These are phyloP conservation scores for Chloromyia formosa DNA, from an alignment of 2,888 invertebrate genomes.

Conservation along the genomic window DNA sequence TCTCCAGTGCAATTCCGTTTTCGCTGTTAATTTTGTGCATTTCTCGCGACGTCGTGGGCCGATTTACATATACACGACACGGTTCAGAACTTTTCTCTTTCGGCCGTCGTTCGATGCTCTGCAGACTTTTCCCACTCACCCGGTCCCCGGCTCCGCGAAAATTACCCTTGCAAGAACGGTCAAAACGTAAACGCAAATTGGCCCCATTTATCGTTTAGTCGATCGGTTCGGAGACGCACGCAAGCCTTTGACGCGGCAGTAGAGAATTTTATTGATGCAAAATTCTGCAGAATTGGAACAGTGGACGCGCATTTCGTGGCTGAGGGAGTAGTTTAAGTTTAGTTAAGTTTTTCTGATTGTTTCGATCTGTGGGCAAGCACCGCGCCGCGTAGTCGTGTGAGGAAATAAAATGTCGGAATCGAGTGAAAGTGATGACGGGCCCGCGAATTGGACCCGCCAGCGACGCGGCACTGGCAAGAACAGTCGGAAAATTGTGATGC, in stretches of 20 bases:
- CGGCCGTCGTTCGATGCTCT: too few relatives aligned
- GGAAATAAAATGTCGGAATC: conserved; percentile 48
- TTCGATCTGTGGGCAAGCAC: not conserved
- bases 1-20: not conserved
- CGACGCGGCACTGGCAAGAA: conserved; percentile 52
- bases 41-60: not conserved
- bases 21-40: not conserved
- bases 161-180: too few relatives aligned
- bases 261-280: too few relatives aligned
- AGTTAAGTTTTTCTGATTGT: not conserved
- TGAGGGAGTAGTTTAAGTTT: not conserved
- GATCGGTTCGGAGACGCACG: too few relatives aligned
- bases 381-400: not conserved
- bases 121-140: too few relatives aligned
- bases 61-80: not conserved
- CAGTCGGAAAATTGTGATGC: conserved; percentile 61
- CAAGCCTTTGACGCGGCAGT: too few relatives aligned
- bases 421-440: conserved; percentile 48
- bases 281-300: too few relatives aligned
- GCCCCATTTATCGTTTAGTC: too few relatives aligned
- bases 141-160: too few relatives aligned
- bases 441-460: conserved; percentile 18
- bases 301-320: not conserved
- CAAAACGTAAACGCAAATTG: too few relatives aligned
- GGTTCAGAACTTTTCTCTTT: not conserved